phyloP scores from a whole-genome alignment of 2,888 invertebrate species.

The Apotomis turbidana region DNA sequence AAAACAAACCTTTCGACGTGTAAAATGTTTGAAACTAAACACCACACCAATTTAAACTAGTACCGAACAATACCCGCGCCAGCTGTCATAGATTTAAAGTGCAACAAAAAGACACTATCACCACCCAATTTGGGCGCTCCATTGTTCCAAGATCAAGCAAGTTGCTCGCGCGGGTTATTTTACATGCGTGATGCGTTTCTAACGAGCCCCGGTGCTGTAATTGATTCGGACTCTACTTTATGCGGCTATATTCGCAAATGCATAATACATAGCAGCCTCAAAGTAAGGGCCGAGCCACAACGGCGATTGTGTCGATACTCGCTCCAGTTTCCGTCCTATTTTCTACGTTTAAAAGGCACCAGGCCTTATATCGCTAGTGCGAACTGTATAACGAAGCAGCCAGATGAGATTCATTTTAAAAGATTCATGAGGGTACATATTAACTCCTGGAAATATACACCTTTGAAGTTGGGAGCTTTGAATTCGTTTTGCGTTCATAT shows the following conservation, averaged over 20 bases:
- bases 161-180: constrained; percentile 75
- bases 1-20: background rate
- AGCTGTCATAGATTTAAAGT: constrained; percentile 41
- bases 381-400: constrained; percentile 39
- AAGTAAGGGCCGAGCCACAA: constrained; percentile 46
- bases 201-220: constrained; percentile 78
- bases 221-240: constrained; percentile 81
- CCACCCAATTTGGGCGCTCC: constrained; percentile 76
- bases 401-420: constrained; percentile 34
- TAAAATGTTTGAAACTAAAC: constrained; percentile 15
- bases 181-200: constrained; percentile 84
- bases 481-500: background rate
- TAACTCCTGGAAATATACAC: constrained; percentile 21
- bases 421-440: constrained; percentile 38
- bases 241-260: constrained; percentile 82
- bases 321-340: constrained; percentile 38
- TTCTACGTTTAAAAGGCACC: constrained; percentile 28
- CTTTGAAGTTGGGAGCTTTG: background rate
- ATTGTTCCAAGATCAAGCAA: constrained; percentile 78
- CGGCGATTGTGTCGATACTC: constrained; percentile 35
- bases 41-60: constrained; percentile 29
- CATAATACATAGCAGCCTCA: constrained; percentile 77
- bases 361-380: constrained; percentile 37
- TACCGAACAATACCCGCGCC: constrained; percentile 37
- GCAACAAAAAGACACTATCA: constrained; percentile 50